Evolutionary conservation across 1,140 invertebrate species (phyloP), one percentile per base, ranked within the genome.

Genomic region (Drosophila truncata): DNA sequence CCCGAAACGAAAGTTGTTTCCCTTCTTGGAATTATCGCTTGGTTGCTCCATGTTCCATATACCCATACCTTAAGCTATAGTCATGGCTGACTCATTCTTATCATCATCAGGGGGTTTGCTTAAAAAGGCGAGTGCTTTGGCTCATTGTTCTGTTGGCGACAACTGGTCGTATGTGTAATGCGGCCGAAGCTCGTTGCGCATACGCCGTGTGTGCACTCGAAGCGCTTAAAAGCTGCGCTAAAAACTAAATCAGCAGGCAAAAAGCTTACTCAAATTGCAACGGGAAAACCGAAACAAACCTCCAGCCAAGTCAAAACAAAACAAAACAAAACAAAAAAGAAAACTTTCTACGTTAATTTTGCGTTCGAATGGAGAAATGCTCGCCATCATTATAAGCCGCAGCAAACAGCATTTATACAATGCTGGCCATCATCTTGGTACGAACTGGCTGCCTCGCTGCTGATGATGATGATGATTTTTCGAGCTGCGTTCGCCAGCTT

Each of bases 331-430:
- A 59, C 59, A 50, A 64, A 75, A 57, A 70, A 72, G 46, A 66
- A 79, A 87, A 87, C 84, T 87, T 88, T 87, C 84, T 87, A 87
- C 84, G 80, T 59, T 83, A 78, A 83, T 88, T 87, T 72, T 72
- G 27, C 81, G 67, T 83, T 82, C 49, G 52, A 67, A 70, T 71
- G 75, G 82, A 81, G 82, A 85, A 85, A 85, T 85, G 80, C 46
- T 72, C 61, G 63, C 46, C 80, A 79, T 87, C 83, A 86, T 87
- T 87, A 86, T 82, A 72, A 69, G 70, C 83, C 60, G 65, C 76
- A 66, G 4, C 62, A 74, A 70, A 2, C 62, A 82, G 33, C 57
- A 66, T 61, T 66, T 66, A 66, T 63, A 64, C 61, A 59, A 72
- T 44, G 65, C 78, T 80, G 55, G 73, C 73, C 80, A 82, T 67